Base-by-base conservation (phyloP, 2,797 vertebrate genomes). In the Syngnathus acus region DNA sequence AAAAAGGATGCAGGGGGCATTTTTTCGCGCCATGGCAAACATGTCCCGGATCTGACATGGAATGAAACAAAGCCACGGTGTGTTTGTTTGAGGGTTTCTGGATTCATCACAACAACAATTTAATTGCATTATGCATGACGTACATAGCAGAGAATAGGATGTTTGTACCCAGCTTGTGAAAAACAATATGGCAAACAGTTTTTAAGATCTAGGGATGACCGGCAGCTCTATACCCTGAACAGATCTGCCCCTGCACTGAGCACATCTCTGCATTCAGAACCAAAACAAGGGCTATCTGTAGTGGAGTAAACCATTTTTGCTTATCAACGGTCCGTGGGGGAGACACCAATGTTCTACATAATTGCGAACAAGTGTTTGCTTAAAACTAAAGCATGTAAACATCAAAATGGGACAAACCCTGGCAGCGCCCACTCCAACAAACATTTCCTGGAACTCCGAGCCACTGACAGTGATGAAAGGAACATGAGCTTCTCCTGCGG, bases 391-490 rank as follows among this genome's bases (percentile, higher is more conserved):
- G 21, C 6, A 45, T 16, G 42, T 11, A 37, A 13, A 63, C 7
- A 64, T 37, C 50, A 48, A 48, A 26, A 42, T n/a, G 38, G 23
- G 37, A 65, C 47, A 50, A 88, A 98, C 96, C 87, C 95, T 91
- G 2, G 96, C 96, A 78, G 96, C 93, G 50, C 96, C 96, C 62
- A 98, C 95, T 32, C 95, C 96, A 68, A 96, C 95, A 86, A 97
- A 98, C 94, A 97, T 94, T 85, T 98, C 96, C 54, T 97, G 89
- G 84, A 98, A 98, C 82, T 98, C 96, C 0, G 96, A 98, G 73
- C 96, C 95, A 0, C 94, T 98, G 64, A 96, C 94, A 0, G 94
- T 95, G 81, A 98, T 97, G 78, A 98, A 98, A 9, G 96, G 95
- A 19, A 98, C 95, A 0, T 93, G 92, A 50, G 96, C 95, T 80